These are phyloP conservation scores for Zaprionus kolodkinae DNA, from an alignment of 1,140 invertebrate species.

Conservation along the genomic window DNA sequence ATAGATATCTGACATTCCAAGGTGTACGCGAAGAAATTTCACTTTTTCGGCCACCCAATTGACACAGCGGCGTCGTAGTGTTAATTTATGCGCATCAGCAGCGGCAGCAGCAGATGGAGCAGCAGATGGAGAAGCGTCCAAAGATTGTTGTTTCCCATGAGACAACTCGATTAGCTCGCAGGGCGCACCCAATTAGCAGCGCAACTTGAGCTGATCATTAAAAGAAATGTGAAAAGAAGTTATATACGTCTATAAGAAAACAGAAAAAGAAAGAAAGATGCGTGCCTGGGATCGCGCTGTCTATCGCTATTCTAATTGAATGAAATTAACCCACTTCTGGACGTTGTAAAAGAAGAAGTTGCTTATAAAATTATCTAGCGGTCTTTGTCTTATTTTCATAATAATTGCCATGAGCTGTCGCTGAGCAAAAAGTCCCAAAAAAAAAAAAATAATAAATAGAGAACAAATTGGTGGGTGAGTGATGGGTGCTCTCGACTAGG, in stretches of 20 bases:
- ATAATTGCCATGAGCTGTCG: constrained; percentile 53
- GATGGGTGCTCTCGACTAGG: neutral
- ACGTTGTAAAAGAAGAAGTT: constrained; percentile 39
- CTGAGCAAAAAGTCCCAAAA: constrained; percentile 21
- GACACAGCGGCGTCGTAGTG: constrained; percentile 20
- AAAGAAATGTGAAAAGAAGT: constrained; percentile 32
- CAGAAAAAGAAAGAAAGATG: constrained; percentile 33
- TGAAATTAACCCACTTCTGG: constrained; percentile 75
- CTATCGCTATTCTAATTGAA: constrained; percentile 74
- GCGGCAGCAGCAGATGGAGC: neutral
- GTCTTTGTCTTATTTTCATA: constrained; percentile 56
- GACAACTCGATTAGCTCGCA: constrained; percentile 45
- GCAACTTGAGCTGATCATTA: constrained; percentile 56
- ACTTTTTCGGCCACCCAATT: constrained; percentile 33
- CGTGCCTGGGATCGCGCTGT: constrained; percentile 11
- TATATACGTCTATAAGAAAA: neutral
- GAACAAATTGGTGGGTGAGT: neutral
- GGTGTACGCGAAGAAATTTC: constrained; percentile 38
- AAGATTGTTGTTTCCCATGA: constrained; percentile 64
- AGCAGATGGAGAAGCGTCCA: neutral
- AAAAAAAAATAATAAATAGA: constrained; percentile 1
- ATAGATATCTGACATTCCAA: constrained; percentile 22
- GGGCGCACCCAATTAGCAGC: constrained; percentile 68
- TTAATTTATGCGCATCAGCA: constrained; percentile 58
- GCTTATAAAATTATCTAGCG: constrained; percentile 36